Conservation (phyloP, 64 coral and sea anemone genomes). For the Montipora cactus region DNA sequence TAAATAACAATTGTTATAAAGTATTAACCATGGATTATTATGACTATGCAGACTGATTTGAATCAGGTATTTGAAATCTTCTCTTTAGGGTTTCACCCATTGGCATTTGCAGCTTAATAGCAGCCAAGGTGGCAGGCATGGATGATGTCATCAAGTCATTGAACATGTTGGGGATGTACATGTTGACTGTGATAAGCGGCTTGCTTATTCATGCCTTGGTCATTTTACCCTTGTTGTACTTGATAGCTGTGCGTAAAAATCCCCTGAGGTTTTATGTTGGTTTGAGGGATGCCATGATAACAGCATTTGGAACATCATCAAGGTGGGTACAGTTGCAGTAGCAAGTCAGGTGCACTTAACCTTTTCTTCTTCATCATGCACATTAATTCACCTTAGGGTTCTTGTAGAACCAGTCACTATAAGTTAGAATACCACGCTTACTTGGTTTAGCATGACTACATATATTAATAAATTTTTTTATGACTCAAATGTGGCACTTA, state of each 20-base stretch:
- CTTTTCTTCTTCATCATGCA: no score
- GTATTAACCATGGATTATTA: no score
- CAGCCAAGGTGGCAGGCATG: conserved; percentile 77
- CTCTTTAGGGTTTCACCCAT: conserved; percentile 72
- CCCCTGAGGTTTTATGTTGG: conserved; percentile 71
- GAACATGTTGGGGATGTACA: conserved; percentile 63
- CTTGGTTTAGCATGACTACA: no score
- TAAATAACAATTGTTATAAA: neutral
- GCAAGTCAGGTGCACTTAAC: no score
- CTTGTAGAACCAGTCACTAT: no score
- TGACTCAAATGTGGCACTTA: no score
- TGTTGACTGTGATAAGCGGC: conserved; percentile 74
- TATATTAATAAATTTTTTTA: no score
- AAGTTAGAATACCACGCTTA: no score
- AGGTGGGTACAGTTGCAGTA: conserved; percentile 22
- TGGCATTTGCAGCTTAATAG: conserved; percentile 87
- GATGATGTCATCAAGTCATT: conserved; percentile 29
- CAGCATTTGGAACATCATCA: conserved; percentile 78
- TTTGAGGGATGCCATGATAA: conserved; percentile 76
- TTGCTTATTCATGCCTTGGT: conserved; percentile 68
- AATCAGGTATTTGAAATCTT: neutral
- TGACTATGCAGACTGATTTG: no score
- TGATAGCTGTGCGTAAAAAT: conserved; percentile 74
- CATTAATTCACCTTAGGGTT: no score
- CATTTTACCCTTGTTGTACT: conserved; percentile 65